phyloP scores from a whole-genome alignment of 2,888 invertebrate species.

The Aporophyla nigra region DNA sequence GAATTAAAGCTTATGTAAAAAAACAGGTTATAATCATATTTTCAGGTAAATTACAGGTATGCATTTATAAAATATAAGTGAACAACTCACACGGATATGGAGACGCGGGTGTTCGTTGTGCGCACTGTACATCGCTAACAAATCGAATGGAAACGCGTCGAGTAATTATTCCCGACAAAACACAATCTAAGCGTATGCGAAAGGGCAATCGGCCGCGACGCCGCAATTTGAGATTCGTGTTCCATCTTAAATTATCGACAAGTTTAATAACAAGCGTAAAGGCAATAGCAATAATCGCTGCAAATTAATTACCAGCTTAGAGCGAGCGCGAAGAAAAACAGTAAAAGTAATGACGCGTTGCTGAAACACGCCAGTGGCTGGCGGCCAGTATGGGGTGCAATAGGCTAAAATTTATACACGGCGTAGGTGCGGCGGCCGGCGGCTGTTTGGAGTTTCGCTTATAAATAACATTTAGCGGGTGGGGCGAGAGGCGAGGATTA shows the following conservation, averaged over 20 bases:
- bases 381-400: conserved; percentile 75
- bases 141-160: conserved; percentile 80
- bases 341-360: conserved; percentile 80
- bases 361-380: conserved; percentile 72
- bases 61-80: conserved; percentile 34
- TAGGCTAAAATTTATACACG: conserved; percentile 83
- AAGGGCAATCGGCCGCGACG: conserved; percentile 85
- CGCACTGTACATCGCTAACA: conserved; percentile 82
- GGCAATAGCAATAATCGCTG: conserved; percentile 86
- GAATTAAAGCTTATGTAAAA: not conserved
- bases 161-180: conserved; percentile 81
- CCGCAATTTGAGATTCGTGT: conserved; percentile 87
- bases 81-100: conserved; percentile 82
- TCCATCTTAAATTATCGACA: conserved; percentile 89
- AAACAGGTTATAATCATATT: conserved; percentile 5
- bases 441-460: conserved; percentile 84
- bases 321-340: conserved; percentile 84
- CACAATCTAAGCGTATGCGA: conserved; percentile 83
- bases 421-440: conserved; percentile 77
- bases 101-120: conserved; percentile 77
- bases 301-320: conserved; percentile 86
- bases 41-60: conserved; percentile 1
- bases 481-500: conserved; percentile 86
- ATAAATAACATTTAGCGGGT: conserved; percentile 90
- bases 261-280: conserved; percentile 88